A percentile compares a stretch with the other conserved stretches of the same genome.
phyloP scores from a whole-genome alignment of 2,888 invertebrate species.

The Amiota minor region DNA sequence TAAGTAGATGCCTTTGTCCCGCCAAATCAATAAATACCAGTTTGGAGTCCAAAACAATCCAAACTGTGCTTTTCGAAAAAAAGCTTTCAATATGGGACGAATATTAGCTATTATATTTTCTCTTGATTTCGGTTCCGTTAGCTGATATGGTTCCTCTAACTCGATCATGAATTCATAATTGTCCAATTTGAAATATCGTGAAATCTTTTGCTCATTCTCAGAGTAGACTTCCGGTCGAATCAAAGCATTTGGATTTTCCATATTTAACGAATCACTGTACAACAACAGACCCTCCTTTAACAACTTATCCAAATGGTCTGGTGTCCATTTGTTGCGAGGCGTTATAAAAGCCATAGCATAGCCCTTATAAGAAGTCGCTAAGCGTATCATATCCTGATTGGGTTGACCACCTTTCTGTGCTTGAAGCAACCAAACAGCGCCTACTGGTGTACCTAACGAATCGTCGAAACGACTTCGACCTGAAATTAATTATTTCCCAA shows the following conservation, averaged over 20 bases:
- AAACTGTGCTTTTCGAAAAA: conserved; percentile 60
- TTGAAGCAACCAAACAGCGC: conserved; percentile 36
- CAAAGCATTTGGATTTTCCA: conserved; percentile 18
- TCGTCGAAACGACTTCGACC: conserved; percentile 29
- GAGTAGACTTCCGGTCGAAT: conserved; percentile 41
- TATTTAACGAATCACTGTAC: conserved; percentile 38
- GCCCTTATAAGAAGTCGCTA: conserved; percentile 61
- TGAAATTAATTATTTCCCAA: background rate
- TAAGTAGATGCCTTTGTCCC: conserved; percentile 57
- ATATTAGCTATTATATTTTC: conserved; percentile 47
- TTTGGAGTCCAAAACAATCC: conserved; percentile 55
- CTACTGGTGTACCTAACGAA: conserved; percentile 35
- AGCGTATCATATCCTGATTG: conserved; percentile 49
- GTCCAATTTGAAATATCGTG: conserved; percentile 58
- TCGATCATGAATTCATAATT: conserved; percentile 63
- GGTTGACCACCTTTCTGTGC: conserved; percentile 28
- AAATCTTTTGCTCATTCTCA: conserved; percentile 51
- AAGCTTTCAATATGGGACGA: conserved; percentile 46
- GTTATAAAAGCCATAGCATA: conserved; percentile 67
- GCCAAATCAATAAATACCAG: conserved; percentile 67
- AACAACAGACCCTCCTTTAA: conserved; percentile 61
- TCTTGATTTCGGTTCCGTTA: conserved; percentile 8
- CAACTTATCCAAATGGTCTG: conserved; percentile 59
- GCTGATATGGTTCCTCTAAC: conserved; percentile 40
- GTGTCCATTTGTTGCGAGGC: conserved; percentile 66